Evolutionary conservation across 2,888 invertebrate species (phyloP).

Genomic region (Sinelater perroti): DNA sequence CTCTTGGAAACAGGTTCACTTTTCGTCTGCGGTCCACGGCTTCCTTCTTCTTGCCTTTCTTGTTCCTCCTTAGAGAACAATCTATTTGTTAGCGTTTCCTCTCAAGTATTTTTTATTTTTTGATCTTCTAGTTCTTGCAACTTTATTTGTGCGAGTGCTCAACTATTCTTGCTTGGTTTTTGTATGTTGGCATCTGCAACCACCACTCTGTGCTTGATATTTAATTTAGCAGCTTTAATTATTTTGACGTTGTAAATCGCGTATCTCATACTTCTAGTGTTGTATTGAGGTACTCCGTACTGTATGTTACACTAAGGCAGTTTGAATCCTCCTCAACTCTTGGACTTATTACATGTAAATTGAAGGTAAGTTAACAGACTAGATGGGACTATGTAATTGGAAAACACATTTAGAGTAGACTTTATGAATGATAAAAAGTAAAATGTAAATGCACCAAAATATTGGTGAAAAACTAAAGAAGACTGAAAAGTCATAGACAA

Average conservation of each 20-base stretch:
- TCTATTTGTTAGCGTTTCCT: not conserved
- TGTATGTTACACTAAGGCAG: no score
- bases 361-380: no score
- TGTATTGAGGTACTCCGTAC: no score
- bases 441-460: no score
- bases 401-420: no score
- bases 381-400: no score
- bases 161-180: not conserved
- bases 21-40: not conserved
- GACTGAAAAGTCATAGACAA: no score
- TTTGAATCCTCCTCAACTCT: no score
- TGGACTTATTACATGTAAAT: no score
- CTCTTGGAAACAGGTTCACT: not conserved
- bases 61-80: no score
- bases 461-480: no score
- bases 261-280: not conserved
- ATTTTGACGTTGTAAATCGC: not conserved
- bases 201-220: not conserved
- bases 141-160: not conserved
- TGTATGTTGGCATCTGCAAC: not conserved
- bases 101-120: not conserved
- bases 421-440: no score
- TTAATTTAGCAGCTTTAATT: conserved; percentile 3
- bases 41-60: not conserved
- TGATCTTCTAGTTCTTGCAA: not conserved